Percentiles rank a stretch among this genome's conserved stretches.
phyloP scores from a whole-genome alignment of 2,797 vertebrate species.

The Coluber constrictor region DNA sequence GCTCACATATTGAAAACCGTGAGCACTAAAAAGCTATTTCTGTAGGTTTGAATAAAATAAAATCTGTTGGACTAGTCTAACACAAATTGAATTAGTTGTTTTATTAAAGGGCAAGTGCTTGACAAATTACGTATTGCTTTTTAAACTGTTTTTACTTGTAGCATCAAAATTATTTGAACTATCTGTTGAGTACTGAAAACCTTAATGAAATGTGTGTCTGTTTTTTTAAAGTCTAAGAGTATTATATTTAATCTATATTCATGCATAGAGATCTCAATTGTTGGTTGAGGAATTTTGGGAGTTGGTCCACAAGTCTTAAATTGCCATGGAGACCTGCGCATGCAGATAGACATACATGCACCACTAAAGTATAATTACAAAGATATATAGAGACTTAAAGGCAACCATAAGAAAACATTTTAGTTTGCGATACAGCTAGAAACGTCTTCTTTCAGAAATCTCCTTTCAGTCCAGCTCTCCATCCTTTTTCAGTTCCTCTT shows the following conservation, averaged over 20 bases:
- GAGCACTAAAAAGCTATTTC: neutral
- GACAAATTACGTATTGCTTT: neutral
- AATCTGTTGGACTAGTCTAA: neutral
- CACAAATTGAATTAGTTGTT: neutral
- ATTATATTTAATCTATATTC: neutral
- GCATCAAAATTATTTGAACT: neutral
- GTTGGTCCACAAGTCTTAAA: neutral
- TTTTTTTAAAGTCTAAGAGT: neutral
- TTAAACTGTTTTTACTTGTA: neutral
- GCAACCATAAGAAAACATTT: neutral
- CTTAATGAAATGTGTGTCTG: neutral
- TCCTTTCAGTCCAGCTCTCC: neutral
- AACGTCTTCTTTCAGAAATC: neutral
- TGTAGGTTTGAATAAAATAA: neutral
- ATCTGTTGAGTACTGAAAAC: neutral
- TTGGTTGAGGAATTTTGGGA: neutral
- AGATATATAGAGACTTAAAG: neutral
- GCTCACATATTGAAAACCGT: neutral
- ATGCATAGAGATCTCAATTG: neutral
- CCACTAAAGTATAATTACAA: neutral
- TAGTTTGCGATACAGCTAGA: neutral
- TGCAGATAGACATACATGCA: neutral
- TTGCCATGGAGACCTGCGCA: neutral
- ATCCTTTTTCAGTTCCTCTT: neutral
- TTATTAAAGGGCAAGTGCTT: neutral